Conservation (phyloP, 2,113 vertebrate species). For the Haliaeetus leucogaster region DNA sequence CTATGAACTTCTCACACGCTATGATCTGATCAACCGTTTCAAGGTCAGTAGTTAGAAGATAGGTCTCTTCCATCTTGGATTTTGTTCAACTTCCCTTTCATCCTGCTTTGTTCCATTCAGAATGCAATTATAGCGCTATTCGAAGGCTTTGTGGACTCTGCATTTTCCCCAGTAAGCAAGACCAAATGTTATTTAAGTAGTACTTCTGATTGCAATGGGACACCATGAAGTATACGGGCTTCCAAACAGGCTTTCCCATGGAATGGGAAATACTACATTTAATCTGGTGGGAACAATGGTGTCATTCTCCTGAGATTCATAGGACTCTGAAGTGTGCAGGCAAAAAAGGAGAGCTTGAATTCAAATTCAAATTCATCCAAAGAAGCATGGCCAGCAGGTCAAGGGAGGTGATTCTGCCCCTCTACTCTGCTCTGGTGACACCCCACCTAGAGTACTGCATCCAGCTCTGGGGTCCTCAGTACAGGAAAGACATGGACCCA, state of each 20-base stretch:
- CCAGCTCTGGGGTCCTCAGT: not conserved
- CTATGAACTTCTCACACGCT: slow-evolving; percentile 96
- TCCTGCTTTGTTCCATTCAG: not conserved
- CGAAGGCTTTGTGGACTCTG: not conserved
- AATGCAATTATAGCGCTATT: not conserved
- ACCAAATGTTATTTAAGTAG: not conserved
- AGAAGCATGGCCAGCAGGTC: not conserved
- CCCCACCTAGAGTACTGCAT: accelerated
- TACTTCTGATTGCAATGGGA: not conserved
- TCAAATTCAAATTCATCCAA: not conserved
- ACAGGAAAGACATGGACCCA: not conserved
- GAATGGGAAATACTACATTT: not conserved
- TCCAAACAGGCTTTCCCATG: not conserved
- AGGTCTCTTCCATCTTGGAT: not conserved
- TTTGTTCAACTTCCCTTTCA: not conserved
- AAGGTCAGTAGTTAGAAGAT: slow-evolving; percentile 81
- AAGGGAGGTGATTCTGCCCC: not conserved
- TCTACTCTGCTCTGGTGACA: not conserved
- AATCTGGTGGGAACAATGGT: not conserved
- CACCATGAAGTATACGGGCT: not conserved
- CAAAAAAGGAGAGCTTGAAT: not conserved
- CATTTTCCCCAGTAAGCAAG: not conserved
- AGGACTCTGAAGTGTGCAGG: not conserved
- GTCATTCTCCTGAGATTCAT: not conserved
- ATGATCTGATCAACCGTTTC: slow-evolving; percentile 95